Conservation (phyloP, 2,888 invertebrate genomes). For the Dione juno region DNA sequence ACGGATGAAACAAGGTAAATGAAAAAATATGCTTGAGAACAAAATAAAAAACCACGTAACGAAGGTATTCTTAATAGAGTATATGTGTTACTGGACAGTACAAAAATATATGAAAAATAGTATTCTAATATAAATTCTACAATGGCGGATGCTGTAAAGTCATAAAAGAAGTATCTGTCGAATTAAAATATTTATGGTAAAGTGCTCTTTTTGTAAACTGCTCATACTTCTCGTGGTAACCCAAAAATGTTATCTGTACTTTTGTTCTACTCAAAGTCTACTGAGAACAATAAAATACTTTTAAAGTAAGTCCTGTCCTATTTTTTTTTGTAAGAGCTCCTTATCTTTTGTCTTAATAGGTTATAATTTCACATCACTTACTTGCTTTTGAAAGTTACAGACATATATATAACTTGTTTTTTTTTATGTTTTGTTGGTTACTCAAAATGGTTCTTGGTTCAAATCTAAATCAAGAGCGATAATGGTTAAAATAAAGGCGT, state of each 20-base stretch:
- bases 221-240: background rate
- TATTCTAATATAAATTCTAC: too few species aligned
- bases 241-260: conserved; percentile 11
- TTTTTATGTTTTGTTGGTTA: background rate
- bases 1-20: too few species aligned
- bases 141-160: background rate
- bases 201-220: background rate
- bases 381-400: background rate
- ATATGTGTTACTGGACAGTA: too few species aligned
- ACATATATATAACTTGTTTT: background rate
- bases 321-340: background rate
- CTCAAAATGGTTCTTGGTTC: background rate
- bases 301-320: conserved; percentile 11
- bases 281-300: conserved; percentile 2
- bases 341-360: background rate
- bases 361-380: conserved; percentile 1
- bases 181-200: conserved; percentile 11
- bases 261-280: conserved; percentile 8
- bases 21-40: too few species aligned
- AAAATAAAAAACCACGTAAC: too few species aligned
- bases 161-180: background rate
- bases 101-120: too few species aligned
- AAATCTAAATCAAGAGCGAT: background rate
- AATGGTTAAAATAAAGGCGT: background rate
- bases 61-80: too few species aligned